Conservation (phyloP, 2,888 invertebrate species). For the Phortica magna region DNA sequence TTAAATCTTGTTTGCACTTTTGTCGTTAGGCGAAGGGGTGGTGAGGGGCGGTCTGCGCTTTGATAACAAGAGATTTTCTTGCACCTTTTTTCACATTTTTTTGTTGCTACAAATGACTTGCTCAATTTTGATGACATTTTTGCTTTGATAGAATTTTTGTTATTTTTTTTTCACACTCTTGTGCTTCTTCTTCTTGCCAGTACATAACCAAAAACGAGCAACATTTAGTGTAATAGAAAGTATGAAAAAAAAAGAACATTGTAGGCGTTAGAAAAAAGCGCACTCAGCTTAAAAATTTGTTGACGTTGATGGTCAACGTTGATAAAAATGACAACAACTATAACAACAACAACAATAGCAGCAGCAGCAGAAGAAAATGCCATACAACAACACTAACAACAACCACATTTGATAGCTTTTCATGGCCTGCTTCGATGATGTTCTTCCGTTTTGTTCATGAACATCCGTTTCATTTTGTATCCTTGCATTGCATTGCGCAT, state of each 20-base stretch:
- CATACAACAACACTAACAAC: constrained; percentile 42
- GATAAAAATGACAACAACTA: constrained; percentile 18
- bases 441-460: constrained; percentile 22
- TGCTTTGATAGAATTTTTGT: constrained; percentile 13
- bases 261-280: constrained; percentile 45
- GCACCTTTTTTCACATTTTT: constrained; percentile 30
- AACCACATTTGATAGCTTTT: constrained; percentile 4
- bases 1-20: constrained; percentile 61
- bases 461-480: not conserved
- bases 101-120: not conserved
- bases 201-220: not conserved
- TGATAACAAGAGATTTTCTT: constrained; percentile 52
- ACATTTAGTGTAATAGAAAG: constrained; percentile 1
- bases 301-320: constrained; percentile 58
- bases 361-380: constrained; percentile 47
- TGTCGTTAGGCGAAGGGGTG: constrained; percentile 15
- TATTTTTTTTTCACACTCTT: constrained; percentile 26
- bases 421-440: constrained; percentile 21
- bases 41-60: constrained; percentile 12
- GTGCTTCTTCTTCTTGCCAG: constrained; percentile 15
- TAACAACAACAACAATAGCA: constrained; percentile 25
- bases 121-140: constrained; percentile 42
- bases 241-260: constrained; percentile 1
- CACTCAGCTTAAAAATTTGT: constrained; percentile 61
- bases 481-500: not conserved